A percentile compares a stretch with the other conserved stretches of the same genome.
Conservation (phyloP, 2,113 vertebrate genomes). For the Pteropus alecto region DNA sequence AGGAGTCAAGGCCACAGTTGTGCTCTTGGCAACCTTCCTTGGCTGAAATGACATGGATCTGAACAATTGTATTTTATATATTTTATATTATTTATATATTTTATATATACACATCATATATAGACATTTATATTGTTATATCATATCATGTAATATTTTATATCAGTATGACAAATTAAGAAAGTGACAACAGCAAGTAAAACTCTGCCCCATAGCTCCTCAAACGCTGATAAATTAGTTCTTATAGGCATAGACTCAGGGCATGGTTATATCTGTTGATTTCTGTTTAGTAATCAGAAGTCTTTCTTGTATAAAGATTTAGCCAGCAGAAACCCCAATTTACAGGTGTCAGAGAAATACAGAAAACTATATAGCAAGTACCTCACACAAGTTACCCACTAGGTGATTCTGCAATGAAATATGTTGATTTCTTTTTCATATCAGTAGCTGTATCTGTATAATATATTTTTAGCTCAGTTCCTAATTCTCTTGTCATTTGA, state of each 20-base stretch:
- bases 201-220: background rate
- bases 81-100: background rate
- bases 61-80: background rate
- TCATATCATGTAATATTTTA: background rate
- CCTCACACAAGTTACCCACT: background rate
- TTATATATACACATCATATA: background rate
- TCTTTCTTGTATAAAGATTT: background rate
- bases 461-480: background rate
- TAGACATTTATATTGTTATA: too few relatives aligned
- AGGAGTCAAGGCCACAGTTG: background rate
- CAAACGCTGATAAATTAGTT: background rate
- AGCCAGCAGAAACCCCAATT: background rate
- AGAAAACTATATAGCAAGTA: background rate
- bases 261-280: background rate
- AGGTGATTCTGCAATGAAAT: background rate
- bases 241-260: background rate
- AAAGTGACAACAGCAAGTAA: background rate
- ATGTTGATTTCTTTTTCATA: background rate
- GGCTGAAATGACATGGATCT: background rate
- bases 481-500: constrained; percentile 12
- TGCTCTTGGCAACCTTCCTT: background rate
- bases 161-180: background rate
- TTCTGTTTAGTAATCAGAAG: background rate
- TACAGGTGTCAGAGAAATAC: background rate
- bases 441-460: background rate